Base-by-base conservation (phyloP, 2,797 vertebrate genomes). In the Spheniscus humboldti region DNA sequence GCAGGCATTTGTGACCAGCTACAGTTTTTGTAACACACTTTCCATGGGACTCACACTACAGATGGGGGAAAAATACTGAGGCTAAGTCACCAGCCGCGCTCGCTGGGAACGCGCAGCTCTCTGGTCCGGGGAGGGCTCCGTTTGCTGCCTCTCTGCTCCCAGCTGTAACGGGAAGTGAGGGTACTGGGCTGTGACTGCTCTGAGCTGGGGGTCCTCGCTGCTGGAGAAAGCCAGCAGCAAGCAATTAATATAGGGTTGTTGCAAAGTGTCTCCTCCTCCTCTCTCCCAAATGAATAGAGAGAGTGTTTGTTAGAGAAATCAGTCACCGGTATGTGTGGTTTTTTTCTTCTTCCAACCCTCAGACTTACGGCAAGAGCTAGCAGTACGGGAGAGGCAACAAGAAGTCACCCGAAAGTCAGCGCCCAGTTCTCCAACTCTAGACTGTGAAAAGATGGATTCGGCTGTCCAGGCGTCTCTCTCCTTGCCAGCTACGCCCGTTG, bases 341-440 rank as follows among this genome's bases (percentile, higher is more conserved):
- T 31, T 31, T 55, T 25, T 27, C 24, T 45, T 39, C 41, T 71
- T 37, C 48, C 20, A 12, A 15, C 41, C 59, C 94, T 47, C 95
- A 99, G 99, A 99, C 97, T 98, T 99, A 94, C 98, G 99, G 79
- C 99, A 99, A 96, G 99, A 99, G 97, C 96, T 99, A 84, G 99
- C 99, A 13, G 99, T 99, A 62, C 98, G 99, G 52, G 99, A 99
- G 96, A 98, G 99, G 95, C 98, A 99, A 14, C 98, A 99, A 55
- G 99, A 99, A 95, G 98, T 98, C 14, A 98, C 97, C 37, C 97
- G 99, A 47, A 99, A 99, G 98, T 99, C 99, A 0, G 99, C 99
- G 1, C 99, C 99, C 73, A 99, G 99, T 97, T 99, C 99, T 13
- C 99, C 99, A 1, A 99, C 99, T 8, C 97, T 99, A 55, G 99